Percentiles rank a stretch among this genome's conserved stretches.
phyloP scores from a whole-genome alignment of 2,888 invertebrate genomes.

The Pseudanteris insignis region DNA sequence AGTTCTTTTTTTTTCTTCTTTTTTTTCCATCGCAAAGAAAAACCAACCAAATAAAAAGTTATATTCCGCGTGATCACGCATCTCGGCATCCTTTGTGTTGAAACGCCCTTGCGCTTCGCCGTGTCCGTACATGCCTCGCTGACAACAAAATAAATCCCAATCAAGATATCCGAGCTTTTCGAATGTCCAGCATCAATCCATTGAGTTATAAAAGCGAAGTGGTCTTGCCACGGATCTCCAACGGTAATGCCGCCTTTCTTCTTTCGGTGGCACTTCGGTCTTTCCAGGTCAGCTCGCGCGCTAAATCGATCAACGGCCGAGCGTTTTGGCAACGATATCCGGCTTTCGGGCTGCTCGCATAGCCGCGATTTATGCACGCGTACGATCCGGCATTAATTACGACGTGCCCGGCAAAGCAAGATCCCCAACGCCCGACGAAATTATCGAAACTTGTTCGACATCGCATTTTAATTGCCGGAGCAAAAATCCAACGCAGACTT shows the following conservation, averaged over 20 bases:
- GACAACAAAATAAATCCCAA: constrained; percentile 48
- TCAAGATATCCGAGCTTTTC: constrained; percentile 47
- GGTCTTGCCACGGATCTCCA: constrained; percentile 21
- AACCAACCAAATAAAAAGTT: too few species aligned
- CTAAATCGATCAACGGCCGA: constrained; percentile 42
- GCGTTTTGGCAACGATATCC: constrained; percentile 30
- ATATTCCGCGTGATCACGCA: too few species aligned
- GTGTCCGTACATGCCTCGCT: too few species aligned
- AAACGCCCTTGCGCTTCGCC: too few species aligned
- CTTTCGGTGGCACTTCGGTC: constrained; percentile 39
- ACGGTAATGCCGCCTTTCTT: constrained; percentile 44
- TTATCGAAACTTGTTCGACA: constrained; percentile 38
- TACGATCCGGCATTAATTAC: constrained; percentile 33
- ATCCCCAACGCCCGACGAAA: constrained; percentile 25
- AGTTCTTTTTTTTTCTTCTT: too few species aligned
- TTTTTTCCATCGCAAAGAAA: too few species aligned
- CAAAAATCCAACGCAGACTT: constrained; percentile 5
- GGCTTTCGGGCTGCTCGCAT: neutral
- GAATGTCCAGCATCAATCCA: constrained; percentile 46
- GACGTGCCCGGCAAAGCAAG: constrained; percentile 20
- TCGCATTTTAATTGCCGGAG: constrained; percentile 30
- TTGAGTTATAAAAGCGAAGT: constrained; percentile 40
- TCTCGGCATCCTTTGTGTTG: too few species aligned
- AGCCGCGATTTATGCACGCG: constrained; percentile 27
- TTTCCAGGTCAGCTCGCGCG: constrained; percentile 49